Conservation (phyloP, 2,888 invertebrate genomes). For the Harmothoe impar region DNA sequence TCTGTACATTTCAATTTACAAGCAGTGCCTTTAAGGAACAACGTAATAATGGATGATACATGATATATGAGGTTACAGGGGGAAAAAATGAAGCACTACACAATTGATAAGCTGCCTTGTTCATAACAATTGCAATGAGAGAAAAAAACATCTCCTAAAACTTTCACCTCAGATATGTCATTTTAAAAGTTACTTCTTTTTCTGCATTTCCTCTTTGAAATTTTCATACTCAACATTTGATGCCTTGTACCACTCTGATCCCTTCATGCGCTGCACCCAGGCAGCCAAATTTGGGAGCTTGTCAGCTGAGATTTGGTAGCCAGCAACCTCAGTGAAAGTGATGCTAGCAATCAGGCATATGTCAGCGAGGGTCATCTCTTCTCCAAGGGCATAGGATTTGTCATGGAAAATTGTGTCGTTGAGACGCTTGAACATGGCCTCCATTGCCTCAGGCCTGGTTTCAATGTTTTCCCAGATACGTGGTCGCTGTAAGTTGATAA, state of each 20-base stretch:
- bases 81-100: too few relatives aligned
- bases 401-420: conserved; percentile 84
- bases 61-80: too few relatives aligned
- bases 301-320: conserved; percentile 71
- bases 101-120: too few relatives aligned
- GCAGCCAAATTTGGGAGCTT: conserved; percentile 41
- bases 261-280: conserved; percentile 39
- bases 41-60: too few relatives aligned
- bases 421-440: neutral
- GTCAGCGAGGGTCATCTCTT: conserved; percentile 91
- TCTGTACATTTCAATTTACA: too few relatives aligned
- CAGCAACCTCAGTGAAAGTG: conserved; percentile 87
- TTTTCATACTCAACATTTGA: neutral
- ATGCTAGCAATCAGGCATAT: conserved; percentile 88
- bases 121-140: too few relatives aligned
- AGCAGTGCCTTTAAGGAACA: too few relatives aligned
- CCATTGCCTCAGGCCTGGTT: conserved; percentile 33
- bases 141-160: too few relatives aligned
- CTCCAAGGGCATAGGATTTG: conserved; percentile 89
- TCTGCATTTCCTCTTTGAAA: neutral
- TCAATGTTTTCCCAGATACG: neutral
- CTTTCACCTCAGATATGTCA: too few relatives aligned
- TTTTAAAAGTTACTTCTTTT: neutral
- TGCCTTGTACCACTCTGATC: neutral
- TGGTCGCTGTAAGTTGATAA: neutral